Percentiles rank a stretch among this genome's conserved stretches.
These are phyloP conservation scores for Etheostoma cragini DNA, from an alignment of 2,113 vertebrate species.

Conservation along the genomic window DNA sequence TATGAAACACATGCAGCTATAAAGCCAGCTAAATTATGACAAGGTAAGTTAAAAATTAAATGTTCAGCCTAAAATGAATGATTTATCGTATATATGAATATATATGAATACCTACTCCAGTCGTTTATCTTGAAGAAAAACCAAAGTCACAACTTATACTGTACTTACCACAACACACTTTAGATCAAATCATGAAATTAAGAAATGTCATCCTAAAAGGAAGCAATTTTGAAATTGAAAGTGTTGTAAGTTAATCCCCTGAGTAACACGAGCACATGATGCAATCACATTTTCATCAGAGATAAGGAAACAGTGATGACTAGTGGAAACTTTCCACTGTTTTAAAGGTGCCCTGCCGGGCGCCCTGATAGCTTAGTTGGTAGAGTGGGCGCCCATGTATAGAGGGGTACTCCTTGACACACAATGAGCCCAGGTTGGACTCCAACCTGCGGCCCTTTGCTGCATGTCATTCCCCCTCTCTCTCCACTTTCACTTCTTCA, in stretches of 20 bases:
- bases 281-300: not conserved
- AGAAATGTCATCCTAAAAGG: not conserved
- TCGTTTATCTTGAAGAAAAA: not conserved
- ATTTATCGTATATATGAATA: not conserved
- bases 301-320: not conserved
- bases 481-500: no score
- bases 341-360: not conserved
- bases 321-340: not conserved
- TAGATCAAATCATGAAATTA: not conserved
- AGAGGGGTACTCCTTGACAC: no score
- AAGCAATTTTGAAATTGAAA: conserved; percentile 16
- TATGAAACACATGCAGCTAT: not conserved
- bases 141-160: not conserved
- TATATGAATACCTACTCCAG: not conserved
- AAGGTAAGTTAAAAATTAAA: not conserved
- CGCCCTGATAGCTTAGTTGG: no score
- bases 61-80: not conserved
- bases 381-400: no score
- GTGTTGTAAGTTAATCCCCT: not conserved
- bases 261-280: conserved; percentile 4
- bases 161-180: no score
- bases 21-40: not conserved
- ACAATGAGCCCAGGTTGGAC: no score
- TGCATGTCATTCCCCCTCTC: no score
- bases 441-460: no score